A percentile compares a stretch with the other conserved stretches of the same genome.
Evolutionary conservation across 1,140 invertebrate species (phyloP).

Genomic region (Bombus consobrinus): DNA sequence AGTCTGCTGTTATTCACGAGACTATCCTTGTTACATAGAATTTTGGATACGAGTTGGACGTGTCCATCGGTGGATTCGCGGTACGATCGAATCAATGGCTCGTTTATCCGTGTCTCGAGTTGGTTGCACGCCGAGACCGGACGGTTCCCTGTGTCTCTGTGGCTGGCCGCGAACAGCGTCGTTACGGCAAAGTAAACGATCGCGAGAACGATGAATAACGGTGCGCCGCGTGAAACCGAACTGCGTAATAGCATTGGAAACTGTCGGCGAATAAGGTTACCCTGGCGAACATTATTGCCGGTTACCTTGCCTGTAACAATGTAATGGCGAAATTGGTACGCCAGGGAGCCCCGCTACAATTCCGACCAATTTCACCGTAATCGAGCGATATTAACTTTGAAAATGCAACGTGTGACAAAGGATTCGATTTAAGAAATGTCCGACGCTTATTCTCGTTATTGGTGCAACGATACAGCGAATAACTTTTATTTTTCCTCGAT

Average conservation of each 20-base stretch:
- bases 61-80: neutral
- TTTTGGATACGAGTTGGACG: no score
- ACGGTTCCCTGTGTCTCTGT: no score
- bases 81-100: neutral
- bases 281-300: constrained; percentile 12
- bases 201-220: constrained; percentile 24
- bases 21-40: no score
- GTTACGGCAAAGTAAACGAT: constrained; percentile 34
- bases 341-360: neutral
- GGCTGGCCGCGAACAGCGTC: constrained; percentile 20
- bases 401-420: neutral
- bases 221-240: constrained; percentile 29
- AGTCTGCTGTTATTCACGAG: no score
- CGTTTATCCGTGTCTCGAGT: neutral
- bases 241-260: constrained; percentile 35
- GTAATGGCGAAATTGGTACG: constrained; percentile 29
- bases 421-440: rapidly evolving
- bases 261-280: constrained; percentile 13
- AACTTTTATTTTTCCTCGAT: no score
- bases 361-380: neutral
- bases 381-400: neutral
- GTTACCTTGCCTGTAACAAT: constrained; percentile 36
- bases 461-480: no score
- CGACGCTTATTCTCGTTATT: neutral
- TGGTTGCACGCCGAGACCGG: neutral